Conservation (phyloP, 53 echinoderm and acorn worm genomes). For the Stichopus horrens region DNA sequence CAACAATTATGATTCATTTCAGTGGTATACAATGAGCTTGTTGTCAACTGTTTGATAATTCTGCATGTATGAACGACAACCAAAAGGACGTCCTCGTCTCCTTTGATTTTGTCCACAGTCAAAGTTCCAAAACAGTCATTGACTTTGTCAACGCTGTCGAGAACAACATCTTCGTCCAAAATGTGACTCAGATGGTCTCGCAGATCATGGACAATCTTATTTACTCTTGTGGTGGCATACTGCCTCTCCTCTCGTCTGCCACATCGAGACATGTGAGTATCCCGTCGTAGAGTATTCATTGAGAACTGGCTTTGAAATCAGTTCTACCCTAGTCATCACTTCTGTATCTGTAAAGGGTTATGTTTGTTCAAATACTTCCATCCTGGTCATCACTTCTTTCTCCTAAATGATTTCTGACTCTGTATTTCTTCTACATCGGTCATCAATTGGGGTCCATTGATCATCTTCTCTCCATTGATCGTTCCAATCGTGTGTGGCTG, state of each 20-base stretch:
- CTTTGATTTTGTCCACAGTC: slow-evolving; percentile 50
- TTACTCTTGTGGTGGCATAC: slow-evolving; percentile 94
- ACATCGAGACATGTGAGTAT: slow-evolving; percentile 96
- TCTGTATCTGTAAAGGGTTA: no score
- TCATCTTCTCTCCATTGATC: no score
- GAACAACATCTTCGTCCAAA: slow-evolving; percentile 99
- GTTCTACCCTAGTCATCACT: no score
- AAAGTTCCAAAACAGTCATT: slow-evolving; percentile 91
- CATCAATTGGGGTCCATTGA: no score
- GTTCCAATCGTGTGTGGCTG: no score
- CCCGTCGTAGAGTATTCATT: background rate
- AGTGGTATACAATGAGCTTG: background rate
- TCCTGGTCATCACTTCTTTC: no score
- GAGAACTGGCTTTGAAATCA: background rate
- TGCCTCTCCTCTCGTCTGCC: slow-evolving; percentile 93
- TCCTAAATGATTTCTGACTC: no score
- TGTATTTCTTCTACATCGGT: no score
- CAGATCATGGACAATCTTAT: slow-evolving; percentile 98
- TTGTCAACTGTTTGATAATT: no score
- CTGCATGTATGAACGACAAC: no score
- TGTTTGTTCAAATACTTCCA: no score
- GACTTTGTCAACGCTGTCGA: slow-evolving; percentile 93
- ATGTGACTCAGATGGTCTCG: slow-evolving; percentile 98
- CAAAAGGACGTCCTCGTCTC: no score
- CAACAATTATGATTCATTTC: background rate